Conservation (phyloP, 2,888 invertebrate genomes). For the Opisthograptis luteolata region DNA sequence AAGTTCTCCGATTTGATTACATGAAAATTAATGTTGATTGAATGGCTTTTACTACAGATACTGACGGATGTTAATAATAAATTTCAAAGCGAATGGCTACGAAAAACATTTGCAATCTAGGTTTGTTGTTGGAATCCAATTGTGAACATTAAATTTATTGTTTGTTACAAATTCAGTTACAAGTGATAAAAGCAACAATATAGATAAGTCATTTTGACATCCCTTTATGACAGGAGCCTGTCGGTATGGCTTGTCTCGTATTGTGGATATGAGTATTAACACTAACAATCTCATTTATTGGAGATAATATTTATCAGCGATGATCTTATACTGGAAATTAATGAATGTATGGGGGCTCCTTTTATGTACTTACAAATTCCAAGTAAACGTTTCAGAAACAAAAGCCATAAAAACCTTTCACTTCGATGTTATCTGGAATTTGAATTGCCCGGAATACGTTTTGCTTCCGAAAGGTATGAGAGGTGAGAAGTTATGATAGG, state of each 20-base stretch:
- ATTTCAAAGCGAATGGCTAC: slow-evolving; percentile 1
- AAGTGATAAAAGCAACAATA: too few relatives aligned
- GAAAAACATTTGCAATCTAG: not conserved
- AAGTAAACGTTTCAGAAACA: slow-evolving; percentile 32
- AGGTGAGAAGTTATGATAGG: slow-evolving; percentile 48
- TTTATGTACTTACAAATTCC: slow-evolving; percentile 22
- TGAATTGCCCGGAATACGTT: slow-evolving; percentile 39
- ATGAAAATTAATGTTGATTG: slow-evolving; percentile 26
- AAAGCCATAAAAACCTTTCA: slow-evolving; percentile 48
- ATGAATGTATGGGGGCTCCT: slow-evolving; percentile 26
- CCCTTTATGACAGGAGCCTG: slow-evolving; percentile 9
- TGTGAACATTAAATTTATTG: not conserved
- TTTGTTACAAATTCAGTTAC: not conserved
- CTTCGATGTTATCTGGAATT: slow-evolving; percentile 48
- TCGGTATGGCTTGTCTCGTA: slow-evolving; percentile 6
- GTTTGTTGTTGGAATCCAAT: not conserved
- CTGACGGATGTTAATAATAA: not conserved
- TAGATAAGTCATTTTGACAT: not conserved
- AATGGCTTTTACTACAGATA: slow-evolving; percentile 25
- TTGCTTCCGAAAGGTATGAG: slow-evolving; percentile 54
- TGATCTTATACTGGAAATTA: slow-evolving; percentile 15
- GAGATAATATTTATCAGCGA: slow-evolving; percentile 21
- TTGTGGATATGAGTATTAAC: not conserved
- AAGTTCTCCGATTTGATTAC: slow-evolving; percentile 20
- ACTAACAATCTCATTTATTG: slow-evolving; percentile 15